These are phyloP conservation scores for Globodera ellingtonae DNA, from an alignment of 1,140 invertebrate genomes.

Conservation along the genomic window DNA sequence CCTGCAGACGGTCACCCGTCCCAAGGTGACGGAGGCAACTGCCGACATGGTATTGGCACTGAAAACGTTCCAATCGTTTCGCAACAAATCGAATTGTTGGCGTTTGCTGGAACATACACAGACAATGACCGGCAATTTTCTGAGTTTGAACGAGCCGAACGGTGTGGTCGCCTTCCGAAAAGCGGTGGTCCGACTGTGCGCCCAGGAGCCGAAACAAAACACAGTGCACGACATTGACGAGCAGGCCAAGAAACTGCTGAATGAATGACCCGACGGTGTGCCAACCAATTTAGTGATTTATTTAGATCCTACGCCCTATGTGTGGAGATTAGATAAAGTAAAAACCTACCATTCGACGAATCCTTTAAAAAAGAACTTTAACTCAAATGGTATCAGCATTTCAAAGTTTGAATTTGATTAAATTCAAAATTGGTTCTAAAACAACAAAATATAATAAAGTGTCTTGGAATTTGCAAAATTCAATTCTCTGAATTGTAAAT, in stretches of 20 bases:
- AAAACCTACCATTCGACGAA: no score
- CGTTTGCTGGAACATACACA: background rate
- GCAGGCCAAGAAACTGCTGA: background rate
- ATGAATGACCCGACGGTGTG: no score
- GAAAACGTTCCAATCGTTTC: background rate
- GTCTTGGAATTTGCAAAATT: no score
- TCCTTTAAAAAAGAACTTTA: no score
- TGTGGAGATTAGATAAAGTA: no score
- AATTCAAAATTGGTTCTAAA: no score
- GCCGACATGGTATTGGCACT: background rate
- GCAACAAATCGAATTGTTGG: background rate
- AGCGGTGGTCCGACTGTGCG: background rate
- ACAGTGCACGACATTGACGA: background rate
- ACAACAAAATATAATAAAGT: no score
- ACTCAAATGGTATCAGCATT: no score
- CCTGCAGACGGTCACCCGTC: background rate
- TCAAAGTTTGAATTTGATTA: no score
- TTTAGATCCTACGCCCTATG: no score
- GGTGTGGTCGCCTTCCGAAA: background rate
- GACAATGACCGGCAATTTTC: background rate
- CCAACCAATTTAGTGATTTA: no score
- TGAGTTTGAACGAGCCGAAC: background rate
- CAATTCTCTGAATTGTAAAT: no score
- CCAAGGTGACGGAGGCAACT: background rate
- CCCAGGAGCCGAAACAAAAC: background rate